Percentiles rank a stretch among this genome's conserved stretches.
Evolutionary conservation across 2,113 vertebrate genomes (phyloP).

Genomic region (Lepus timidus): DNA sequence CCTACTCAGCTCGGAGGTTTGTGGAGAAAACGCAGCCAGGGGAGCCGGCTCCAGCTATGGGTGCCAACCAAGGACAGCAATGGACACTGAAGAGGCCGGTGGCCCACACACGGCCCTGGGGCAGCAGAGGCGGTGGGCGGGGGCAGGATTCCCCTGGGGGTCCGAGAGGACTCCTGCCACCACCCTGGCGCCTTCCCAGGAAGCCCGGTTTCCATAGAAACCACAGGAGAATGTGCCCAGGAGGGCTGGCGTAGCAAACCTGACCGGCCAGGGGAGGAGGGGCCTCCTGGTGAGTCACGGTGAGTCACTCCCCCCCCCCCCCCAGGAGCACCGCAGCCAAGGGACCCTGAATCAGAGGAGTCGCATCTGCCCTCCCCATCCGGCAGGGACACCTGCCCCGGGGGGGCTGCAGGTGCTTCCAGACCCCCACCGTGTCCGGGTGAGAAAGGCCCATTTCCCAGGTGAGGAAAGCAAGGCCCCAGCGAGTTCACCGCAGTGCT

Average conservation of each 20-base stretch:
- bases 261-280: not conserved
- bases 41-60: fast-evolving
- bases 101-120: not conserved
- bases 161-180: slow-evolving; percentile 32
- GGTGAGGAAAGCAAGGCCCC: not conserved
- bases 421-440: not conserved
- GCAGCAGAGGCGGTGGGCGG: not conserved
- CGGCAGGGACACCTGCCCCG: not conserved
- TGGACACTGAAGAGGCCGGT: fast-evolving
- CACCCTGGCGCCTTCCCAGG: not conserved
- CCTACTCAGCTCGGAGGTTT: not conserved
- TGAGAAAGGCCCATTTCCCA: not conserved
- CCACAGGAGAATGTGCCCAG: not conserved
- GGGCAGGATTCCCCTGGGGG: not conserved
- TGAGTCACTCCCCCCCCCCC: too few relatives aligned
- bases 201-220: slow-evolving; percentile 79
- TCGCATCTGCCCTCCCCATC: slow-evolving; percentile 2
- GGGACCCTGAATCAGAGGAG: not conserved
- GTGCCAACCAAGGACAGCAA: not conserved
- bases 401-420: not conserved
- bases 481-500: not conserved
- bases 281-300: not conserved
- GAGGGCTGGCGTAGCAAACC: slow-evolving; percentile 30
- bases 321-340: too few relatives aligned
- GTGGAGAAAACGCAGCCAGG: too few relatives aligned